Percentiles rank a stretch among this genome's conserved stretches.
Conservation (phyloP, 2,888 invertebrate species). For the Mylabris sibirica region DNA sequence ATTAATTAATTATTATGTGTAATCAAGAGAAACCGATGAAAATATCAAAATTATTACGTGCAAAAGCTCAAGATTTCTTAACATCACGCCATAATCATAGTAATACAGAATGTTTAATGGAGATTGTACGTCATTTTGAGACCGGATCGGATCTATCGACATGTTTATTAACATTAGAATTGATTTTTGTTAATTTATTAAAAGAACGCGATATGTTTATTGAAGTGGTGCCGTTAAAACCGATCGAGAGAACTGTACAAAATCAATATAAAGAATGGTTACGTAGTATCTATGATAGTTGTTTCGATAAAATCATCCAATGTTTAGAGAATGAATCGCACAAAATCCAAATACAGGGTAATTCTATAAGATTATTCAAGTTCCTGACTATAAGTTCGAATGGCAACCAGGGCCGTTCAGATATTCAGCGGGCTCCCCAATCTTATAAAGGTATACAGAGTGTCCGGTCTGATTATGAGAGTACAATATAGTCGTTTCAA, state of each 20-base stretch:
- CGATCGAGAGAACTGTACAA: slow-evolving; percentile 67
- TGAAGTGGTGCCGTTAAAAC: slow-evolving; percentile 68
- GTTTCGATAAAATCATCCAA: slow-evolving; percentile 67
- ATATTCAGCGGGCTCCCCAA: too few relatives aligned
- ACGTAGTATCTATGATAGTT: slow-evolving; percentile 73
- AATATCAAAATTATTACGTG: slow-evolving; percentile 71
- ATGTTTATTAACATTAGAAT: slow-evolving; percentile 73
- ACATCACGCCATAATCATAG: slow-evolving; percentile 64
- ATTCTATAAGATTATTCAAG: too few relatives aligned
- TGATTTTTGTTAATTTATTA: slow-evolving; percentile 74
- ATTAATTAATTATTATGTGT: slow-evolving; percentile 44
- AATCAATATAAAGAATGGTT: slow-evolving; percentile 74
- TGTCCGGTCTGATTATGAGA: too few relatives aligned
- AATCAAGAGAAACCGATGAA: slow-evolving; percentile 59
- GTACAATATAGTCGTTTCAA: too few relatives aligned
- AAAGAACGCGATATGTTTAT: slow-evolving; percentile 72
- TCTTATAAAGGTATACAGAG: too few relatives aligned
- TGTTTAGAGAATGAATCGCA: slow-evolving; percentile 62
- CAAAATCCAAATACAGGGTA: slow-evolving; percentile 59
- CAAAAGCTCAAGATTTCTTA: slow-evolving; percentile 76
- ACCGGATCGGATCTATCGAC: slow-evolving; percentile 62
- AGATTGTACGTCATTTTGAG: slow-evolving; percentile 74
- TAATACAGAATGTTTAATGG: slow-evolving; percentile 71
- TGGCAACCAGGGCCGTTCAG: too few relatives aligned
- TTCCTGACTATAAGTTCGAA: too few relatives aligned